Conservation (phyloP, 1,140 invertebrate species). For the Apis laboriosa region DNA sequence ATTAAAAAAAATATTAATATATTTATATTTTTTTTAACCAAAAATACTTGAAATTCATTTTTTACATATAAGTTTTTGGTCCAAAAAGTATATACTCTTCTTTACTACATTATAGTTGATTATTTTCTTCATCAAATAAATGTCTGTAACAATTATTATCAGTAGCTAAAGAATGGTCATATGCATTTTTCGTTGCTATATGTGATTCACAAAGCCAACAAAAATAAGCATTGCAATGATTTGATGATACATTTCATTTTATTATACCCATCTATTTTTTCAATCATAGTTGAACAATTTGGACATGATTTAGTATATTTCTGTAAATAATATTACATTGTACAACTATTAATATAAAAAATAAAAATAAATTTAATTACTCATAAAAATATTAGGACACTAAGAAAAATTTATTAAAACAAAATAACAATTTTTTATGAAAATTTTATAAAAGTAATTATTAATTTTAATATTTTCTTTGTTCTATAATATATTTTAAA, state of each 20-base stretch:
- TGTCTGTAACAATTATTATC: not conserved
- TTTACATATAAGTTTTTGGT: no score
- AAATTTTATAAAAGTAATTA: no score
- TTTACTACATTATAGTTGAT: not conserved
- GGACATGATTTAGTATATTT: constrained; percentile 1
- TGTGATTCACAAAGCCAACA: constrained; percentile 2
- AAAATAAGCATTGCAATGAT: not conserved
- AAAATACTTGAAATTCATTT: not conserved
- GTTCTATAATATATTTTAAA: not conserved
- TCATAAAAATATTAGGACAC: no score
- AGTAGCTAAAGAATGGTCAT: fast-evolving
- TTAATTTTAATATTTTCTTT: no score
- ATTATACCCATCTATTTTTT: constrained; percentile 11
- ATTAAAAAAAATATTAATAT: not conserved
- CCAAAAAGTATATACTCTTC: no score
- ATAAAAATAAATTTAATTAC: no score
- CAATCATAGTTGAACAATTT: constrained; percentile 2
- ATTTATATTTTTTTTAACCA: not conserved
- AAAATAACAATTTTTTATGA: no score
- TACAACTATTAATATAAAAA: not conserved
- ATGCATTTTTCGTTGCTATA: not conserved
- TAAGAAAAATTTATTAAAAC: no score
- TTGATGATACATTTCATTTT: constrained; percentile 13
- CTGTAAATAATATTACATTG: not conserved
- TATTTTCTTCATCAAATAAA: not conserved